phyloP scores from a whole-genome alignment of 2,113 vertebrate species.

The Centropus bengalensis region DNA sequence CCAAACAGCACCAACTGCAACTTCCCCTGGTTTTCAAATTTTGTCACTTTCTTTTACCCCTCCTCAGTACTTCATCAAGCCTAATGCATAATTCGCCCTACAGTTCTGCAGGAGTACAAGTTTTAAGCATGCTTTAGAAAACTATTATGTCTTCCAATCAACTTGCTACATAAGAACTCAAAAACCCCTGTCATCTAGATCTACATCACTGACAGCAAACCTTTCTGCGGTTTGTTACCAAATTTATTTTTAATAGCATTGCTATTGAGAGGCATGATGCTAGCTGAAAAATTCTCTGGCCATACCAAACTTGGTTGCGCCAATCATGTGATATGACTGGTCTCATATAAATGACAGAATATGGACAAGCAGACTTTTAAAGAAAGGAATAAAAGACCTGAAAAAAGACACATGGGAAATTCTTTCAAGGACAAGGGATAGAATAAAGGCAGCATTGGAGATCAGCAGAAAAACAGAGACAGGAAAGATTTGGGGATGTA shows the following conservation, averaged over 20 bases:
- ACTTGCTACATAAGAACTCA: not conserved
- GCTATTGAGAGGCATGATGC: not conserved
- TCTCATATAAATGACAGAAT: conserved; percentile 13
- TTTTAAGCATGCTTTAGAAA: not conserved
- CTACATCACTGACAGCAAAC: not conserved
- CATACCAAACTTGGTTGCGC: not conserved
- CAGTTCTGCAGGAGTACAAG: not conserved
- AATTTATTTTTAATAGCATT: conserved; percentile 31
- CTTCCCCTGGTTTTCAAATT: not conserved
- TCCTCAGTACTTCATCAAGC: not conserved
- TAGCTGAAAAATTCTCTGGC: not conserved
- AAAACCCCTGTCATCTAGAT: not conserved
- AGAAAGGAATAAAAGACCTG: not conserved
- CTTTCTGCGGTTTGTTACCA: not conserved
- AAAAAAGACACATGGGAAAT: not conserved
- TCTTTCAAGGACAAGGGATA: not conserved
- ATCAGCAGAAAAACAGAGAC: not conserved
- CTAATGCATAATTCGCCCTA: not conserved
- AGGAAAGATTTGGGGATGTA: not conserved
- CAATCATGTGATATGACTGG: conserved; percentile 12
- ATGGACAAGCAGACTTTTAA: not conserved
- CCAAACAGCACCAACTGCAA: not conserved
- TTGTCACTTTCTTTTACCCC: not conserved
- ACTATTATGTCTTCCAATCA: not conserved
- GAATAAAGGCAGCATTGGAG: not conserved